Evolutionary conservation across 2,797 vertebrate species (phyloP).

Genomic region (Sebastiscus tertius): DNA sequence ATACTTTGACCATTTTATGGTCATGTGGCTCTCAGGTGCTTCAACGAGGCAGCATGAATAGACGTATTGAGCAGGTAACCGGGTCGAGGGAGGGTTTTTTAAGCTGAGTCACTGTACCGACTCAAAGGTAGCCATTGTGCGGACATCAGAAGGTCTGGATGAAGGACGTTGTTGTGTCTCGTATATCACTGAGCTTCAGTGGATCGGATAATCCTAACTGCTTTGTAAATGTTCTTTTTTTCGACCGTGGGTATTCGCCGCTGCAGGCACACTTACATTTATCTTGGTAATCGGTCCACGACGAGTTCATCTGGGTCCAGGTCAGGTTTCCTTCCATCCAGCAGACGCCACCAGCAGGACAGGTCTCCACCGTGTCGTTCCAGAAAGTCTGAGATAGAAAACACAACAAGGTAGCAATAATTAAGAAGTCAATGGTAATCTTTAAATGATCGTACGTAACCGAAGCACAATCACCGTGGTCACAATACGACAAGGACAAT

Average conservation of each 20-base stretch:
- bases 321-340: constrained; percentile 79
- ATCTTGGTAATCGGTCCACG: constrained; percentile 69
- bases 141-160: constrained; percentile 30
- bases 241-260: neutral
- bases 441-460: constrained; percentile 15
- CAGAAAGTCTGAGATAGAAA: constrained; percentile 66
- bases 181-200: constrained; percentile 44
- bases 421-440: constrained; percentile 8
- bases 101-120: constrained; percentile 60
- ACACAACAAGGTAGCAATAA: neutral
- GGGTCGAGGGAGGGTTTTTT: constrained; percentile 24
- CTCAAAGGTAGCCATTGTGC: constrained; percentile 80
- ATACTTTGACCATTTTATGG: constrained; percentile 24
- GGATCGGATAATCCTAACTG: constrained; percentile 56
- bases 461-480: constrained; percentile 20
- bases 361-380: constrained; percentile 87
- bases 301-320: constrained; percentile 84
- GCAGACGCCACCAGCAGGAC: constrained; percentile 80
- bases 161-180: constrained; percentile 55
- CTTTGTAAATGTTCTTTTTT: constrained; percentile 12
- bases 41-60: constrained; percentile 68
- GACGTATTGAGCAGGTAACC: constrained; percentile 70
- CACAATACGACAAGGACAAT: constrained; percentile 14
- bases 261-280: constrained; percentile 86
- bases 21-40: constrained; percentile 42